A percentile compares a stretch with the other conserved stretches of the same genome.
phyloP scores from a whole-genome alignment of 2,797 vertebrate genomes.

The Sparidentex hasta region DNA sequence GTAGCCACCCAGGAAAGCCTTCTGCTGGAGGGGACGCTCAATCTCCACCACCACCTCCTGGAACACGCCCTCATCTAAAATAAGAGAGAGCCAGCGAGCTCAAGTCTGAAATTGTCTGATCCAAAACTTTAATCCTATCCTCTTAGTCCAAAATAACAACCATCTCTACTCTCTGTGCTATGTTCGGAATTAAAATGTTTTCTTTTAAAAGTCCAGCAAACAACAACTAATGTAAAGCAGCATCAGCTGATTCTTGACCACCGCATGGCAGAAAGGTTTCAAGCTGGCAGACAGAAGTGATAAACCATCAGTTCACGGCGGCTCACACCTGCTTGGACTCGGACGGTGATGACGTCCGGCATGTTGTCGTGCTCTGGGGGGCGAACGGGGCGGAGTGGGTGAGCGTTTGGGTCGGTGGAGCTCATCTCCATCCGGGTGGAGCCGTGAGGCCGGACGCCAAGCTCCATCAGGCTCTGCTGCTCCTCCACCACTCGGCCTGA shows the following conservation, averaged over 20 bases:
- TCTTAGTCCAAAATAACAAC: too few relatives aligned
- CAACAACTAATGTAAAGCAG: background rate
- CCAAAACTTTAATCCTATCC: too few relatives aligned
- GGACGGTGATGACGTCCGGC: slow-evolving; percentile 86
- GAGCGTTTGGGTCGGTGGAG: slow-evolving; percentile 75
- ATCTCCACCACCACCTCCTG: slow-evolving; percentile 90
- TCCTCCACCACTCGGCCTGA: slow-evolving; percentile 84
- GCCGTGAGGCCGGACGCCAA: slow-evolving; percentile 84
- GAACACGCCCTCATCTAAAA: slow-evolving; percentile 59
- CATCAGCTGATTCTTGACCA: background rate
- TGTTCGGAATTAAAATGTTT: too few relatives aligned
- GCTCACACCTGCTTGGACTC: background rate
- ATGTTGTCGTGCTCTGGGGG: slow-evolving; percentile 82
- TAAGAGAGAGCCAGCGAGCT: background rate
- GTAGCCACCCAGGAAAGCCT: slow-evolving; percentile 94
- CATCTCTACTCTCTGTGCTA: too few relatives aligned
- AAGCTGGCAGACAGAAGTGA: too few relatives aligned
- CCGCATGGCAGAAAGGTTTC: too few relatives aligned
- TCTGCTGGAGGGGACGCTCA: slow-evolving; percentile 85
- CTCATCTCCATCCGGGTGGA: slow-evolving; percentile 86
- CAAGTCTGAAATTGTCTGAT: too few relatives aligned
- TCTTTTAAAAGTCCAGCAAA: too few relatives aligned
- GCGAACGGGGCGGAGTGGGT: slow-evolving; percentile 81
- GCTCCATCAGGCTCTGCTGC: slow-evolving; percentile 79
- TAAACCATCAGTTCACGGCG: too few relatives aligned